Evolutionary conservation across 2,113 vertebrate species (phyloP).

Genomic region (Semnornis frantzii): DNA sequence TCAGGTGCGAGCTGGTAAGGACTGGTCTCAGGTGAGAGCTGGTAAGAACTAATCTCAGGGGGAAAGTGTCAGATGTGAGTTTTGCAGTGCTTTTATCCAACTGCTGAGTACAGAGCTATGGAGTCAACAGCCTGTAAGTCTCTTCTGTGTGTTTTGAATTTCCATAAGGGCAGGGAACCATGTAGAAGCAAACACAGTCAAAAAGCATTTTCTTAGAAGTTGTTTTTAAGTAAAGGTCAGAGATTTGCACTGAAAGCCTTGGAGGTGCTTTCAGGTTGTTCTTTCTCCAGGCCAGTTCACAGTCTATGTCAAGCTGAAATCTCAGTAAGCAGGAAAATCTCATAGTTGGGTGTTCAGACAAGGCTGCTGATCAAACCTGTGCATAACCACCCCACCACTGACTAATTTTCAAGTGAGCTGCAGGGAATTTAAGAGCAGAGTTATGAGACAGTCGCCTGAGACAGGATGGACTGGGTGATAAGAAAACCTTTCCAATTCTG

Average conservation of each 20-base stretch:
- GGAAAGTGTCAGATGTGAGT: background rate
- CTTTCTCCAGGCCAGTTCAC: slow-evolving; percentile 7
- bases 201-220: background rate
- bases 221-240: slow-evolving; percentile 38
- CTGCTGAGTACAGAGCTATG: background rate
- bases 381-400: background rate
- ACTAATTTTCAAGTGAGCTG: background rate
- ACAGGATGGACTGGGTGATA: background rate
- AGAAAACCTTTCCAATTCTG: background rate
- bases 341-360: background rate
- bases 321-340: slow-evolving; percentile 12
- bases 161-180: background rate
- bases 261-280: background rate
- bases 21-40: background rate
- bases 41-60: background rate
- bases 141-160: background rate
- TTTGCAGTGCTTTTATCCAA: background rate
- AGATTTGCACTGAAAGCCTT: slow-evolving; percentile 28
- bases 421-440: background rate
- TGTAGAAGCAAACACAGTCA: background rate
- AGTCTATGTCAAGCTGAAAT: background rate
- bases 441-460: background rate
- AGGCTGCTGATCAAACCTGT: background rate
- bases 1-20: background rate
- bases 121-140: background rate